Base-by-base conservation (phyloP, 2,113 vertebrate genomes). In the Cyanoliseus patagonus region DNA sequence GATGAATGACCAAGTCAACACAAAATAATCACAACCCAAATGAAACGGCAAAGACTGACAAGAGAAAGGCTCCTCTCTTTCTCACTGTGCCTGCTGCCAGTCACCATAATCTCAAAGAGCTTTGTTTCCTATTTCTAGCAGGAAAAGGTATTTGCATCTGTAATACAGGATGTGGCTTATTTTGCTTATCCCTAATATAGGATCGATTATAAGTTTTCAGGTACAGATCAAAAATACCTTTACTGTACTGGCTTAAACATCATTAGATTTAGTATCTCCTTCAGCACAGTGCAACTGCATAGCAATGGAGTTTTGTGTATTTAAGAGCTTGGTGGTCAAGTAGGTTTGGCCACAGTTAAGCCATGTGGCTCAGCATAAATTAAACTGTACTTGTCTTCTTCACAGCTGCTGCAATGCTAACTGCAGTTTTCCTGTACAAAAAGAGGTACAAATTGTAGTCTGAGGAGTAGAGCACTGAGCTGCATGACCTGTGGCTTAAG, bases 81-180 rank as follows among this genome's bases (percentile, higher is more conserved):
- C 66, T 78, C 27, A 2, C 35, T 0, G 0, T 59, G 46, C 35
- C 74, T 87, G 55, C 30, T 3, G 4, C 15, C 20, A 13, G 28
- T 59, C 11, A 28, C 4, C 42, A 17, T 8, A 47, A 64, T 31
- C 69, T 74, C 27, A 20, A 23, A 41, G 81, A 52, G 24, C 20
- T 84, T 84, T 46, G 5, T 6, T 42, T 77, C 17, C 73, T 52
- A 17, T 3, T 47, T 80, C 18, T 59, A 69, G 44, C 67, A 62
- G 59, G 41, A 88, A 77, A 70, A 46, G 25, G 23, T 13, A 81
- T 53, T 74, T 74, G 33, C 53, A 9, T 70, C 83, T 14, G 7
- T 66, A 51, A 68, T 53, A 66, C 11, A 86, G 53, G 67, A 63
- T 18, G 47, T 3, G 25, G 42, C 17, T 72, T 53, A 39, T 70